phyloP scores from a whole-genome alignment of 2,113 vertebrate species.

The Perca fluviatilis region DNA sequence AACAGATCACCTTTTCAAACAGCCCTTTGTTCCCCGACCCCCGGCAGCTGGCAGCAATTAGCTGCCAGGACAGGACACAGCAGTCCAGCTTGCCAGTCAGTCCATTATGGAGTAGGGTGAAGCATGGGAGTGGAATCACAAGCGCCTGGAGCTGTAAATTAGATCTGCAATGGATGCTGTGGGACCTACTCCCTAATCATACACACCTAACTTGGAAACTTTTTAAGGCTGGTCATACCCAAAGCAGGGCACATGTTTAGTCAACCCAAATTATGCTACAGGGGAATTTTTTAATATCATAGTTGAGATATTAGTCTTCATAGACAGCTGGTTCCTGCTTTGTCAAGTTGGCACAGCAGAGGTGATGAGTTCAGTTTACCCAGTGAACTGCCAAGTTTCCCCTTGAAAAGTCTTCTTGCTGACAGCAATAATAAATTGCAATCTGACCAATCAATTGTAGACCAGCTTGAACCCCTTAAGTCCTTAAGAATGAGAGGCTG shows the following conservation, averaged over 20 bases:
- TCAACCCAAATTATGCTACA: not conserved
- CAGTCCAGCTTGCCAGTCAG: constrained; percentile 72
- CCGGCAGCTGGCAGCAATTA: constrained; percentile 86
- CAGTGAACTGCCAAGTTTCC: constrained; percentile 72
- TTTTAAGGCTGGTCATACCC: not conserved
- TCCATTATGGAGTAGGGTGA: constrained; percentile 68
- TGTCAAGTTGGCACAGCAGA: constrained; percentile 62
- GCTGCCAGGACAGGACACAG: constrained; percentile 78
- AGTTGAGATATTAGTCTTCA: not conserved
- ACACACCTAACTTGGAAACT: constrained; percentile 16
- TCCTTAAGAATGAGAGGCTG: constrained; percentile 82
- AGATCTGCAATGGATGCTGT: constrained; percentile 33
- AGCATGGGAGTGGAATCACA: constrained; percentile 55
- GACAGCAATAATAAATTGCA: constrained; percentile 84
- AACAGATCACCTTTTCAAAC: constrained; percentile 85
- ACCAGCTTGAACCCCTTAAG: constrained; percentile 83
- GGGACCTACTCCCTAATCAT: constrained; percentile 11
- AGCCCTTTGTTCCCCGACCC: constrained; percentile 80
- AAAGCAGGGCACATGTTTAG: not conserved
- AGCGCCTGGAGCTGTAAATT: constrained; percentile 60
- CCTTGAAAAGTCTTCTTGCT: constrained; percentile 81
- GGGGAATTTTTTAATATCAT: not conserved
- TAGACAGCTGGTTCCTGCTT: constrained; percentile 32
- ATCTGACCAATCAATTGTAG: constrained; percentile 82
- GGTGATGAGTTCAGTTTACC: constrained; percentile 51